phyloP scores from a whole-genome alignment of 2,797 vertebrate species.

The Heteromormyrus szaboi region DNA sequence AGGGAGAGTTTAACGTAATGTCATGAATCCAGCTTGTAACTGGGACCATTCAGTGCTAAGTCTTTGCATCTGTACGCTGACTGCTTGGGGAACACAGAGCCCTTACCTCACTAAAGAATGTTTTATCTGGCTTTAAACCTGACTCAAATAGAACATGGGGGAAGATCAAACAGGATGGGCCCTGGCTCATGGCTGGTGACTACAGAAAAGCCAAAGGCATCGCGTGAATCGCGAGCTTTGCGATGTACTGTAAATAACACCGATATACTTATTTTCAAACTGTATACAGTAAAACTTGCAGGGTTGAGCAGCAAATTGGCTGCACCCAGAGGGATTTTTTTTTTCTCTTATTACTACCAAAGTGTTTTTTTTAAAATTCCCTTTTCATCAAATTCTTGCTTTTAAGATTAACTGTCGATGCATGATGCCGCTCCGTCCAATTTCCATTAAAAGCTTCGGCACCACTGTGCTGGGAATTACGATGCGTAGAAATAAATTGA shows the following conservation, averaged over 20 bases:
- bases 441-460: not conserved
- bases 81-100: not conserved
- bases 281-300: not conserved
- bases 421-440: not conserved
- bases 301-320: not conserved
- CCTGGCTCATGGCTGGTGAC: not conserved
- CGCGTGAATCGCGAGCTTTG: not conserved
- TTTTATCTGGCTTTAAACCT: not conserved
- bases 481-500: not conserved
- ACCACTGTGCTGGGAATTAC: not conserved
- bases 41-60: not conserved
- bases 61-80: not conserved
- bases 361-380: not conserved
- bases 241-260: not conserved
- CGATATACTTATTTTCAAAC: not conserved
- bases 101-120: not conserved
- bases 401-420: not conserved
- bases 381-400: not conserved
- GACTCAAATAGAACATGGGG: not conserved
- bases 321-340: not conserved
- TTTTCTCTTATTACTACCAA: not conserved
- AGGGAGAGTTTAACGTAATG: not conserved
- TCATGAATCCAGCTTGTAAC: not conserved
- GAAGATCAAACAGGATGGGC: not conserved
- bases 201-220: not conserved